phyloP scores from a whole-genome alignment of 2,888 invertebrate species.

The Torymus texanus region DNA sequence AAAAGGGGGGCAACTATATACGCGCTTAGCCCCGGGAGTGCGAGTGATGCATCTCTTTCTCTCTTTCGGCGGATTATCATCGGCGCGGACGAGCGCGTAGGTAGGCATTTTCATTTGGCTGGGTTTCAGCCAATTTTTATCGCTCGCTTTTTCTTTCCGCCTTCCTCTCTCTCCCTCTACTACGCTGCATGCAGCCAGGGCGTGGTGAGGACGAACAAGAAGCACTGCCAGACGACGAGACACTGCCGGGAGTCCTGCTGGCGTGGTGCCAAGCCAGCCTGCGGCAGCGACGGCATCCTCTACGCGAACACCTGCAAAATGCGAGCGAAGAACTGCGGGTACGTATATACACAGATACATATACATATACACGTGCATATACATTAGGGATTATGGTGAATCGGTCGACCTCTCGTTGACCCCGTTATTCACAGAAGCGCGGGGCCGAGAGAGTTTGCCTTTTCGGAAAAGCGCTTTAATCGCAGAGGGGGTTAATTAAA shows the following conservation, averaged over 20 bases:
- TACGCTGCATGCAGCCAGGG: slow-evolving; percentile 80
- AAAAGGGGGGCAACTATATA: slow-evolving; percentile 2
- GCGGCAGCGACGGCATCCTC: slow-evolving; percentile 91
- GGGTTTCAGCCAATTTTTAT: background rate
- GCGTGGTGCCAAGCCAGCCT: slow-evolving; percentile 91
- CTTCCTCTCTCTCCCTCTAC: too few relatives aligned
- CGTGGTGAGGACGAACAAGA: slow-evolving; percentile 90
- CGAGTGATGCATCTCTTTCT: too few relatives aligned
- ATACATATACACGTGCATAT: slow-evolving; percentile 51
- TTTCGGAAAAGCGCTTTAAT: too few relatives aligned
- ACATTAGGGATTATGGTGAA: background rate
- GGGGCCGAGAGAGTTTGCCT: too few relatives aligned
- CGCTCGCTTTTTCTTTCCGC: background rate
- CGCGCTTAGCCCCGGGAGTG: too few relatives aligned
- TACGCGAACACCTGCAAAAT: slow-evolving; percentile 93
- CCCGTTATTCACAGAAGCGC: background rate
- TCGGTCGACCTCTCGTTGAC: background rate
- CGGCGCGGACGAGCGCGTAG: too few relatives aligned
- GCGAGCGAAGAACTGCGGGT: slow-evolving; percentile 95
- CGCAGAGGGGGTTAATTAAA: too few relatives aligned
- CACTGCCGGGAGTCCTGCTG: slow-evolving; percentile 94
- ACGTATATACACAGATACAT: slow-evolving; percentile 58
- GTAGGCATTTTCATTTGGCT: background rate
- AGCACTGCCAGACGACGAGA: slow-evolving; percentile 92
- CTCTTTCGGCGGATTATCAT: too few relatives aligned